Percentiles rank a stretch among this genome's conserved stretches.
These are phyloP conservation scores for Synergus japonicus DNA, from an alignment of 2,888 invertebrate species.

Conservation along the genomic window DNA sequence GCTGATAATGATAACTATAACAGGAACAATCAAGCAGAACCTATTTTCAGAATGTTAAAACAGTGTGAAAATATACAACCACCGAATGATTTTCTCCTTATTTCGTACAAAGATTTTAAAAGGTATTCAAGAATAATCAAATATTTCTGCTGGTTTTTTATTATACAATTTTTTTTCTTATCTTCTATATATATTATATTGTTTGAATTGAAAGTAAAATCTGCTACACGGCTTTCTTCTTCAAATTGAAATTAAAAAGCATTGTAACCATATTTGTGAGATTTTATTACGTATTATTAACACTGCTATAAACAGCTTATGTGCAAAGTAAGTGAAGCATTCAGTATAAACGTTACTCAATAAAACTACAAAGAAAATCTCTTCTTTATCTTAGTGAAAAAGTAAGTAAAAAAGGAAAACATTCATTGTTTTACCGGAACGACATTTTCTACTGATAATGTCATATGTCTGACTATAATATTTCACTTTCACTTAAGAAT, in stretches of 20 bases:
- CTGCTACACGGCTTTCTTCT: neutral
- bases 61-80: neutral
- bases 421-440: neutral
- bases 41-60: neutral
- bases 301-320: neutral
- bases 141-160: neutral
- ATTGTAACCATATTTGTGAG: neutral
- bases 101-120: neutral
- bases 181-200: neutral
- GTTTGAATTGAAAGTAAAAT: neutral
- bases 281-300: slow-evolving; percentile 1
- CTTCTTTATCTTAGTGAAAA: too few relatives aligned
- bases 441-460: neutral
- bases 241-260: neutral
- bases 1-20: neutral
- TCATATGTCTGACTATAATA: neutral
- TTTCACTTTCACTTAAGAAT: slow-evolving; percentile 1
- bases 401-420: neutral
- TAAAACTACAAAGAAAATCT: neutral
- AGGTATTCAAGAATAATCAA: neutral
- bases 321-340: neutral
- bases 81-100: neutral
- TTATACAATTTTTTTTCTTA: neutral
- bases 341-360: neutral
- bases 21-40: neutral